Percentiles rank a stretch among this genome's conserved stretches.
These are phyloP conservation scores for Oophaga sylvatica DNA, from an alignment of 2,797 vertebrate genomes.

Conservation along the genomic window DNA sequence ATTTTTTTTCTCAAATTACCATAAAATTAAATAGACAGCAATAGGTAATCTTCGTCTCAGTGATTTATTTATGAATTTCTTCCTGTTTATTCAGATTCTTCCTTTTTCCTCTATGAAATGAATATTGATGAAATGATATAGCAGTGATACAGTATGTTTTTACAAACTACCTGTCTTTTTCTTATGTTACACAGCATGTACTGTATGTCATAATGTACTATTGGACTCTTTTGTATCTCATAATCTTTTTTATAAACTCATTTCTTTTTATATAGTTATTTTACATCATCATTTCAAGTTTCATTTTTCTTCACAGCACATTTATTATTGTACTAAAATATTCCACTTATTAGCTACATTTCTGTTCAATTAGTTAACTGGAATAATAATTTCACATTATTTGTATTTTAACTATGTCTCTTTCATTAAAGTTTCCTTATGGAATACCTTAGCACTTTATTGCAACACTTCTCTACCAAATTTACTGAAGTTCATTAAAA, in stretches of 20 bases:
- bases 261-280: background rate
- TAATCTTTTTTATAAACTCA: constrained; percentile 11
- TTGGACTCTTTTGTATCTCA: background rate
- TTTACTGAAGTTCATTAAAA: background rate
- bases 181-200: background rate
- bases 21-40: too few species aligned
- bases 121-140: background rate
- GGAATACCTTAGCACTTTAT: background rate
- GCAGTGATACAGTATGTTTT: background rate
- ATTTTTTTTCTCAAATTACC: too few species aligned
- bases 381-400: constrained; percentile 1
- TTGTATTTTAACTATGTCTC: background rate
- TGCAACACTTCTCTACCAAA: background rate
- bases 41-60: too few species aligned
- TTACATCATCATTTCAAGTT: background rate
- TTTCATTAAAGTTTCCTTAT: background rate
- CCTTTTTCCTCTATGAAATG: background rate
- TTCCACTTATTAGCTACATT: background rate
- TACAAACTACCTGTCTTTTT: background rate
- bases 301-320: background rate
- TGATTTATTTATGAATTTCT: background rate
- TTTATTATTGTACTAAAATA: background rate
- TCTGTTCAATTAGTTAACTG: constrained; percentile 8
- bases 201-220: background rate
- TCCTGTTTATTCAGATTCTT: background rate